Percentiles rank a stretch among this genome's conserved stretches.
phyloP scores from a whole-genome alignment of 2,888 invertebrate species.

The Agrypnus murinus region DNA sequence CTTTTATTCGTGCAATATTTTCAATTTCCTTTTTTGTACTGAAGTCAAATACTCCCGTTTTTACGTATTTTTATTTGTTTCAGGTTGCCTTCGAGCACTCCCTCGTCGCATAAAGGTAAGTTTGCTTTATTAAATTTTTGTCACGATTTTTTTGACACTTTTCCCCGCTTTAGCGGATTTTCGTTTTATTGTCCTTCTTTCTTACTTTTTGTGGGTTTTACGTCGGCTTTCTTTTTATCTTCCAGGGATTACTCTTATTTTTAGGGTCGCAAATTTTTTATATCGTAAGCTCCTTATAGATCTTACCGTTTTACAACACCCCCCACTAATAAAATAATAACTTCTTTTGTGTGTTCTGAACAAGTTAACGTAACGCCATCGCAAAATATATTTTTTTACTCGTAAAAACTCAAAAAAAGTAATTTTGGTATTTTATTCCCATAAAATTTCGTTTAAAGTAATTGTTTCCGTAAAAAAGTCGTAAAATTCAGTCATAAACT shows the following conservation, averaged over 20 bases:
- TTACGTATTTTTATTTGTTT: slow-evolving; percentile 29
- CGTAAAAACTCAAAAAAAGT: no score
- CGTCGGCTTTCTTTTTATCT: slow-evolving; percentile 35
- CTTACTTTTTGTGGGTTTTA: slow-evolving; percentile 27
- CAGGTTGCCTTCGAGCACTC: slow-evolving; percentile 12
- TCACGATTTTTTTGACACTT: slow-evolving; percentile 42
- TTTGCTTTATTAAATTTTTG: slow-evolving; percentile 45
- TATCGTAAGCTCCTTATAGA: slow-evolving; percentile 11
- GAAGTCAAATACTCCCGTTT: slow-evolving; percentile 12
- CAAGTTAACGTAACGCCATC: neutral
- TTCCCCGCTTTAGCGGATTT: slow-evolving; percentile 30
- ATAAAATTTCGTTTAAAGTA: no score
- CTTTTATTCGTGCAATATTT: slow-evolving; percentile 17
- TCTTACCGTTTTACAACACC: slow-evolving; percentile 2
- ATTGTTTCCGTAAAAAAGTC: neutral
- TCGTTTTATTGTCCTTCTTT: slow-evolving; percentile 36
- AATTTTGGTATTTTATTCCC: no score
- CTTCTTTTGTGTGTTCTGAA: neutral
- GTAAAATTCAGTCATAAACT: neutral
- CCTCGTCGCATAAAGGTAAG: slow-evolving; percentile 33
- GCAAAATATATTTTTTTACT: neutral
- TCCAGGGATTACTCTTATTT: slow-evolving; percentile 33
- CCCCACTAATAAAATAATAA: slow-evolving; percentile 30
- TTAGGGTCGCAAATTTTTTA: slow-evolving; percentile 20
- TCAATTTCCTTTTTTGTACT: slow-evolving; percentile 16